phyloP scores from a whole-genome alignment of 2,113 vertebrate genomes.

The Ictidomys tridecemlineatus region DNA sequence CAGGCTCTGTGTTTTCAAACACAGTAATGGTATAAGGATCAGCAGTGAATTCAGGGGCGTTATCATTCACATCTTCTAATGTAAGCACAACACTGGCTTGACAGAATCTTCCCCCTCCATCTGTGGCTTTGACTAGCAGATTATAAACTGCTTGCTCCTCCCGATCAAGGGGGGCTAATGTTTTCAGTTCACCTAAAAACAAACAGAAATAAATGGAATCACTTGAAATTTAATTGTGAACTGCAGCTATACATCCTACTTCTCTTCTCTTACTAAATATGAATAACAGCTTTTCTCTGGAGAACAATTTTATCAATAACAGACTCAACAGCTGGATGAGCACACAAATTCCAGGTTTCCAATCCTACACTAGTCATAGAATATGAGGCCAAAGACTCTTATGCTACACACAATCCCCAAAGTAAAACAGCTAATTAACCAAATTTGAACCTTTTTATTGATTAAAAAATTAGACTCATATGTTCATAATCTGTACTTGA shows the following conservation, averaged over 20 bases:
- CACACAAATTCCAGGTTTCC: background rate
- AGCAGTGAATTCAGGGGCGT: slow-evolving; percentile 92
- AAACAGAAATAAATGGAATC: background rate
- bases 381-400: background rate
- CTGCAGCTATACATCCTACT: background rate
- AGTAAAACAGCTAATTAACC: background rate
- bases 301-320: background rate
- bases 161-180: slow-evolving; percentile 91
- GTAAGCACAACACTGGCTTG: slow-evolving; percentile 91
- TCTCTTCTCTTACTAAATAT: background rate
- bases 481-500: background rate
- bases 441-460: background rate
- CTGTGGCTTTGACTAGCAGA: slow-evolving; percentile 92
- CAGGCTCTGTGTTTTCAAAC: slow-evolving; percentile 96
- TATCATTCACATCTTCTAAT: slow-evolving; percentile 97
- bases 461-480: slow-evolving; percentile 11
- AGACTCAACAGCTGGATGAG: background rate
- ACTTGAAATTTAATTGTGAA: background rate
- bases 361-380: background rate
- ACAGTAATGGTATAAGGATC: slow-evolving; percentile 94
- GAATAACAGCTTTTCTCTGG: background rate
- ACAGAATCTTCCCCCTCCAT: slow-evolving; percentile 95
- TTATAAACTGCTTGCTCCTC: slow-evolving; percentile 92
- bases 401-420: background rate
- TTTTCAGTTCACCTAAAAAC: slow-evolving; percentile 95